These are phyloP conservation scores for Platycercus adscitus DNA, from an alignment of 2,113 vertebrate species.

Conservation along the genomic window DNA sequence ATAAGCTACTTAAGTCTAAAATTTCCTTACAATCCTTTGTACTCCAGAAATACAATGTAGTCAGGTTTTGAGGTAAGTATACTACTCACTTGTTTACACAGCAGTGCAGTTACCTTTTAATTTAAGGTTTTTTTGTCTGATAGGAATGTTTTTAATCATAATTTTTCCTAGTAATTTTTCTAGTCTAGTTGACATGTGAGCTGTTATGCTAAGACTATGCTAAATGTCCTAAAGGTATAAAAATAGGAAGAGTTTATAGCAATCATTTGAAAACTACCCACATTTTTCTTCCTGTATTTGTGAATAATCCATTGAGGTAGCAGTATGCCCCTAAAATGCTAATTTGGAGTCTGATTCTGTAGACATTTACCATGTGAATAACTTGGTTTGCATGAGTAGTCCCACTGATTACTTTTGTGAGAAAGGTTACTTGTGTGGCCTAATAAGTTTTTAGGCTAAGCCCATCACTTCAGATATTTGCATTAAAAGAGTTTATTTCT, in stretches of 20 bases:
- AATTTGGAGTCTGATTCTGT: constrained; percentile 20
- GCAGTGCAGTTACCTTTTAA: background rate
- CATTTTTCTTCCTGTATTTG: background rate
- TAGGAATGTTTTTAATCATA: background rate
- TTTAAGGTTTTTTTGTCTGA: background rate
- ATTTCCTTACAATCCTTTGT: background rate
- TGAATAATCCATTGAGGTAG: constrained; percentile 16
- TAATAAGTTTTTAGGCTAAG: background rate
- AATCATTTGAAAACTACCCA: background rate
- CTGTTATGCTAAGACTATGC: background rate
- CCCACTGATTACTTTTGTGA: background rate
- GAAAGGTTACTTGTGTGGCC: background rate
- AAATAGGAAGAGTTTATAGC: background rate
- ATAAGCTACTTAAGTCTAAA: background rate
- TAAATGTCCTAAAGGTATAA: background rate
- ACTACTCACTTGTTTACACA: background rate
- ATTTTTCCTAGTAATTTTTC: background rate
- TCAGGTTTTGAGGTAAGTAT: background rate
- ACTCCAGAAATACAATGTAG: background rate
- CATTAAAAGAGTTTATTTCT: background rate
- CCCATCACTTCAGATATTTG: background rate
- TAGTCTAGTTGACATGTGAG: background rate
- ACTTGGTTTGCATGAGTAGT: constrained; percentile 42
- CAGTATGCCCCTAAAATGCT: constrained; percentile 17
- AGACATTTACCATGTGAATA: constrained; percentile 22